Base-by-base conservation (phyloP, 2,113 vertebrate genomes). In the Pachyramphus minor region DNA sequence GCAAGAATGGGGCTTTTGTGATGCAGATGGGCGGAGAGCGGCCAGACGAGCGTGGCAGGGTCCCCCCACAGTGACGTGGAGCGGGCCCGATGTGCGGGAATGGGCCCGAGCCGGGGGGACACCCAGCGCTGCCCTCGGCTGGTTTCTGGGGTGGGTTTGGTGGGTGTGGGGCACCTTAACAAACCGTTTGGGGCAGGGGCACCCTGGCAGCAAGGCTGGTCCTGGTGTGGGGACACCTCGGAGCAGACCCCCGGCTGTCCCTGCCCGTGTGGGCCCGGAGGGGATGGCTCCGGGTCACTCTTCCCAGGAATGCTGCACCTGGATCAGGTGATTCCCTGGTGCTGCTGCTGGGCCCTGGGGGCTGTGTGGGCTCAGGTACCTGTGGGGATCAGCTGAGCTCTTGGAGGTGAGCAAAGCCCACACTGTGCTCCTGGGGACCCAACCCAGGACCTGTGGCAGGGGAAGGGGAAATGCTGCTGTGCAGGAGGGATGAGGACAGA, bases 1-100 rank as follows among this genome's bases (percentile, higher is more conserved):
- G 97, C 97, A 98, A 98, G 97, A 97, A 97, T 92, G 94, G 94
- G 84, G 69, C 97, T 97, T 98, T 99, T 99, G 98, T 99, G 93
- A 99, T 99, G 98, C 94, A 99, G 98, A 99, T 99, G 11, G 56
- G 73, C 66, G 0, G n/a, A 80, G 96, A 94, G 84, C 90, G 88
- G 72, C 93, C 87, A 91, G 90, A 93, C 76, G 47, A 95, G 91
- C 56, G 47, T 93, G 76, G 69, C 78, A 94, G 84, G 92, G 85
- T 89, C 76, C 79, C 93, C 79, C 55, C 63, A 84, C 87, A 3
- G 72, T 63, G 87, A 56, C 69, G 59, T 66, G 0, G 76, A 73
- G 86, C 50, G 50, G 83, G 78, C 53, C 41, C 18, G 22, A n/a
- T 62, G 91, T 1, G 5, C 18, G 2, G 8, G 74, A 55, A 30